Evolutionary conservation across 1,140 invertebrate genomes (phyloP).

Genomic region (Orussus abietinus): DNA sequence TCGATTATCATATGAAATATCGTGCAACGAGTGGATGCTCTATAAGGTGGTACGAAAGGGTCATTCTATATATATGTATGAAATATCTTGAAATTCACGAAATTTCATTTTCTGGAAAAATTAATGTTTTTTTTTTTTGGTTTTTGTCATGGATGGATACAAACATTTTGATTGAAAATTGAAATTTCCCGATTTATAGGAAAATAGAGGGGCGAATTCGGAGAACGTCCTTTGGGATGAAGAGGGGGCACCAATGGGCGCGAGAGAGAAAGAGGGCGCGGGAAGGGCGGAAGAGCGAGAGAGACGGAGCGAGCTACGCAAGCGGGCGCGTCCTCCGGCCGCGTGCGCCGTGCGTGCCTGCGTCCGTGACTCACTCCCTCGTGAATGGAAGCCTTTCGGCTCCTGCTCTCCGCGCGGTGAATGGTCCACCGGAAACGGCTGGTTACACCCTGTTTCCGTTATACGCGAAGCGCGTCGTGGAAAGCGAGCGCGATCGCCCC

Average conservation of each 20-base stretch:
- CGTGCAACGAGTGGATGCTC: too few relatives aligned
- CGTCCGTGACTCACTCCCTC: slow-evolving; percentile 38
- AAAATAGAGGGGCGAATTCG: too few relatives aligned
- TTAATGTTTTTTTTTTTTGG: too few relatives aligned
- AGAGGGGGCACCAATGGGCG: neutral
- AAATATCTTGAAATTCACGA: too few relatives aligned
- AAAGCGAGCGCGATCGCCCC: slow-evolving; percentile 2
- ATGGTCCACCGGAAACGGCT: slow-evolving; percentile 46
- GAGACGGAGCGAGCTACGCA: too few relatives aligned
- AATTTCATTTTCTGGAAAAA: too few relatives aligned
- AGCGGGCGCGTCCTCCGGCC: slow-evolving; percentile 19
- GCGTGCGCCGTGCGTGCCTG: slow-evolving; percentile 17
- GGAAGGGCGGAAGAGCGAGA: slow-evolving; percentile 7
- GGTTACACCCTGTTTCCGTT: slow-evolving; percentile 44
- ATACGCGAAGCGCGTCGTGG: slow-evolving; percentile 27
- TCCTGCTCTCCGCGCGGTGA: slow-evolving; percentile 31
- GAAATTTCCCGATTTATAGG: too few relatives aligned
- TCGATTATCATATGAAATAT: too few relatives aligned
- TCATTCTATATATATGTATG: too few relatives aligned
- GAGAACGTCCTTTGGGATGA: neutral
- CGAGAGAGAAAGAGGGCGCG: slow-evolving; percentile 4
- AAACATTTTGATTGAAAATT: too few relatives aligned
- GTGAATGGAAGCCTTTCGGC: slow-evolving; percentile 43
- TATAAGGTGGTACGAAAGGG: too few relatives aligned
- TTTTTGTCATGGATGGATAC: too few relatives aligned